Conservation (phyloP, 2,888 invertebrate species). For the Noctua janthina region DNA sequence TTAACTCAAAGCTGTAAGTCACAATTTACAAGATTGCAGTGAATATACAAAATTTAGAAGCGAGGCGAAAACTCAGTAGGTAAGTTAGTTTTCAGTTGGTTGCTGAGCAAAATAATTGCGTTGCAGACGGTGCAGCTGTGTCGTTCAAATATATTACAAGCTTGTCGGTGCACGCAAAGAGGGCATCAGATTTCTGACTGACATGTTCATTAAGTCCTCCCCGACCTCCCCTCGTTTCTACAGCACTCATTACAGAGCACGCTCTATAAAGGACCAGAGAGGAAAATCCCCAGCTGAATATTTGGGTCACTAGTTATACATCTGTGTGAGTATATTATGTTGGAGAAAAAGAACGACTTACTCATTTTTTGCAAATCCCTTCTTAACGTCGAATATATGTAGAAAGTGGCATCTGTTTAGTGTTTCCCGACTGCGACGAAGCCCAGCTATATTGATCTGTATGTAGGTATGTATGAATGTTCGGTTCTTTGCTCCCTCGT, state of each 20-base stretch:
- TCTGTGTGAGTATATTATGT: constrained; percentile 16
- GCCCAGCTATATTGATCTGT: background rate
- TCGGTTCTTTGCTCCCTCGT: background rate
- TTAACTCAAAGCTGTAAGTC: background rate
- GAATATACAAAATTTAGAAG: constrained; percentile 38
- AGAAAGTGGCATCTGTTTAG: background rate
- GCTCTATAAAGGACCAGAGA: constrained; percentile 46
- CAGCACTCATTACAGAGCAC: constrained; percentile 67
- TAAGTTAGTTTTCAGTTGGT: constrained; percentile 39
- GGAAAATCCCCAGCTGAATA: constrained; percentile 65
- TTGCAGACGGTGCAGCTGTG: constrained; percentile 17
- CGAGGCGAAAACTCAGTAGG: constrained; percentile 18
- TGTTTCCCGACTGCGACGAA: background rate
- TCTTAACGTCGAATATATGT: background rate
- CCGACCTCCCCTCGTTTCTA: constrained; percentile 58
- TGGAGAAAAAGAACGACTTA: constrained; percentile 29
- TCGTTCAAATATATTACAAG: constrained; percentile 27
- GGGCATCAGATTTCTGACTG: constrained; percentile 70
- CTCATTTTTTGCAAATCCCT: constrained; percentile 32
- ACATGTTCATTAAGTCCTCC: constrained; percentile 74
- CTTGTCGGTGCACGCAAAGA: constrained; percentile 56
- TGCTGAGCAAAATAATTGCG: constrained; percentile 37
- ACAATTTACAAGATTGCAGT: constrained; percentile 33
- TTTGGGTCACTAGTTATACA: constrained; percentile 68
- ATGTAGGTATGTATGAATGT: background rate